Percentiles rank a stretch among this genome's conserved stretches.
Conservation (phyloP, 2,113 vertebrate species). For the Mustelus asterias region DNA sequence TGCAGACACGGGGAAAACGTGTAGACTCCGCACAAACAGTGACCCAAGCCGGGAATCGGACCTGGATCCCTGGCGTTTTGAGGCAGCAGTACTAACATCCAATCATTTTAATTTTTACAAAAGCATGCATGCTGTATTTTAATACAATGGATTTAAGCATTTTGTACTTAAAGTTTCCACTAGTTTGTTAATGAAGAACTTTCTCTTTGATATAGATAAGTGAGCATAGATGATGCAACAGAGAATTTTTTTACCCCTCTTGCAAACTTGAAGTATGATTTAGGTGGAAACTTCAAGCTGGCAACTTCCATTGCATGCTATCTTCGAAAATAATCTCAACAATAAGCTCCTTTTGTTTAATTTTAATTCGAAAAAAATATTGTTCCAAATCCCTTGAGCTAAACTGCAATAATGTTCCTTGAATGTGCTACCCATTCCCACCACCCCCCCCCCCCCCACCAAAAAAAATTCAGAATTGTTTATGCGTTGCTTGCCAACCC, state of each 20-base stretch:
- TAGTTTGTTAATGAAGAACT: not conserved
- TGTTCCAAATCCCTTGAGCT: slow-evolving; percentile 35
- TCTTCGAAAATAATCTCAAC: not conserved
- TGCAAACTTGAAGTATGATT: slow-evolving; percentile 3
- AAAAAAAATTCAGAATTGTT: slow-evolving; percentile 40
- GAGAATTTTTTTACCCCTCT: not conserved
- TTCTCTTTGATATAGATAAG: not conserved
- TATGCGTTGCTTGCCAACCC: slow-evolving; percentile 39
- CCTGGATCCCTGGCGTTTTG: too few species aligned
- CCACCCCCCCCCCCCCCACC: slow-evolving; percentile 20
- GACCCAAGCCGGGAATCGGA: too few species aligned
- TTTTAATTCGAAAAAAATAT: slow-evolving; percentile 29
- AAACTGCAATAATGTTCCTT: not conserved
- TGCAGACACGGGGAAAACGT: too few species aligned
- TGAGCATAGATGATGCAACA: not conserved
- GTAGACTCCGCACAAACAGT: too few species aligned
- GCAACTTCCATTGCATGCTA: not conserved
- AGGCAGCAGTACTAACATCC: too few species aligned
- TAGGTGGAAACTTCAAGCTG: not conserved
- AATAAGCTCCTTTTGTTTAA: slow-evolving; percentile 11
- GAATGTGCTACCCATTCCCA: slow-evolving; percentile 20
- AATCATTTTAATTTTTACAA: not conserved
- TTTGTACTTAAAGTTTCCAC: not conserved
- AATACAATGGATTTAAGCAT: not conserved
- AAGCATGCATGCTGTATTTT: not conserved